Percentiles rank a stretch among this genome's conserved stretches.
Conservation (phyloP, 2,113 vertebrate genomes). For the Regulus satrapa region DNA sequence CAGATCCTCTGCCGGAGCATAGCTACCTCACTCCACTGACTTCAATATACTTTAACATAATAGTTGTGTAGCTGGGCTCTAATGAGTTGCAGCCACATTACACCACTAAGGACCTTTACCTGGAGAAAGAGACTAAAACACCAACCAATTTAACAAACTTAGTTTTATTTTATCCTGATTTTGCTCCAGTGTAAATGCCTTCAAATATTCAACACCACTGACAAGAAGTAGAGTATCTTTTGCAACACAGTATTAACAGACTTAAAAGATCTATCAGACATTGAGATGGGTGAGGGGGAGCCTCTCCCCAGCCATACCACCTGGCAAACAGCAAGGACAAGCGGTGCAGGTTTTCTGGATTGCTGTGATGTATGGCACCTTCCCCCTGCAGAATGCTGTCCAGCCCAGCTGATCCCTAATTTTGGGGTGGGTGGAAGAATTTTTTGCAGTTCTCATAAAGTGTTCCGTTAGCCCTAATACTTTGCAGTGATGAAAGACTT, state of each 20-base stretch:
- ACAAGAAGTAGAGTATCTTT: neutral
- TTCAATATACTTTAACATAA: constrained; percentile 19
- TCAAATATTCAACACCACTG: neutral
- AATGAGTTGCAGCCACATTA: neutral
- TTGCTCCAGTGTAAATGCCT: neutral
- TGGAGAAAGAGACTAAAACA: neutral
- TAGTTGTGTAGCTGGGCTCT: neutral
- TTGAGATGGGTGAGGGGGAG: neutral
- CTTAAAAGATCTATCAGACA: neutral
- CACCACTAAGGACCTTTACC: neutral
- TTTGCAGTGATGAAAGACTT: neutral
- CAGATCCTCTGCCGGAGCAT: neutral
- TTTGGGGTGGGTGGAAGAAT: neutral
- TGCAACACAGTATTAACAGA: neutral
- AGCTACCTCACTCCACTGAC: constrained; percentile 10
- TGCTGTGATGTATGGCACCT: neutral
- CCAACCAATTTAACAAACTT: neutral
- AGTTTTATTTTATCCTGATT: neutral
- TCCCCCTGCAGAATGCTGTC: rapidly evolving
- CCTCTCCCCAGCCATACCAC: neutral
- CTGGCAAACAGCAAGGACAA: neutral
- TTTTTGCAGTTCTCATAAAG: neutral
- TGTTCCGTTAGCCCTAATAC: neutral
- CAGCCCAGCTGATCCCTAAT: neutral
- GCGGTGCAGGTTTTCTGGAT: neutral